Conservation (phyloP, 1,140 invertebrate genomes). For the Cotesia vestalis region DNA sequence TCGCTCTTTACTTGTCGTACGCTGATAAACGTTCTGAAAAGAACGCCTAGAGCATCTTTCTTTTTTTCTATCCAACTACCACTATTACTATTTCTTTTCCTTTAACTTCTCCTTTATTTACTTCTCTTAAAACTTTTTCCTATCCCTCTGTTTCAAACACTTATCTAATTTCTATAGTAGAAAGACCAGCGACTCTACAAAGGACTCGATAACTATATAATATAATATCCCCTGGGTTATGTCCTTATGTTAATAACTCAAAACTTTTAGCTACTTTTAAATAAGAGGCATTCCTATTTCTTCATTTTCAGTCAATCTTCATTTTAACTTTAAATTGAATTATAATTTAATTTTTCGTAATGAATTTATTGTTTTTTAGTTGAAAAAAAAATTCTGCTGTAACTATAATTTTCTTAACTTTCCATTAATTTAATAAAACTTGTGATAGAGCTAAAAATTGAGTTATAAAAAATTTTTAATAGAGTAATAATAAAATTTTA, state of each 20-base stretch:
- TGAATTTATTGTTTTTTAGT: too few relatives aligned
- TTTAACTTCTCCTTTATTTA: not conserved
- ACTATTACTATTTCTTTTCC: slow-evolving; percentile 4
- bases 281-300: not conserved
- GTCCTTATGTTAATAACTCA: slow-evolving; percentile 12
- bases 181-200: not conserved
- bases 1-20: slow-evolving; percentile 15
- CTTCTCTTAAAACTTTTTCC: not conserved
- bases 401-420: too few relatives aligned
- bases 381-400: too few relatives aligned
- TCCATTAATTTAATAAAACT: too few relatives aligned
- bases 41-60: slow-evolving; percentile 4
- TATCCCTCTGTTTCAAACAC: slow-evolving; percentile 7
- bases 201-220: too few relatives aligned
- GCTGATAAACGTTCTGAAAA: slow-evolving; percentile 25
- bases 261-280: not conserved
- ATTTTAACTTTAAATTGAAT: too few relatives aligned
- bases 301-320: slow-evolving; percentile 1
- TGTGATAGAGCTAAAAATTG: too few relatives aligned
- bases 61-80: not conserved
- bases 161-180: slow-evolving; percentile 19
- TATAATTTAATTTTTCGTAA: too few relatives aligned
- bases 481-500: too few relatives aligned
- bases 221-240: not conserved
- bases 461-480: too few relatives aligned